Percentiles rank a stretch among this genome's conserved stretches.
These are phyloP conservation scores for Cardiocondyla obscurior DNA, from an alignment of 1,140 invertebrate species.

Conservation along the genomic window DNA sequence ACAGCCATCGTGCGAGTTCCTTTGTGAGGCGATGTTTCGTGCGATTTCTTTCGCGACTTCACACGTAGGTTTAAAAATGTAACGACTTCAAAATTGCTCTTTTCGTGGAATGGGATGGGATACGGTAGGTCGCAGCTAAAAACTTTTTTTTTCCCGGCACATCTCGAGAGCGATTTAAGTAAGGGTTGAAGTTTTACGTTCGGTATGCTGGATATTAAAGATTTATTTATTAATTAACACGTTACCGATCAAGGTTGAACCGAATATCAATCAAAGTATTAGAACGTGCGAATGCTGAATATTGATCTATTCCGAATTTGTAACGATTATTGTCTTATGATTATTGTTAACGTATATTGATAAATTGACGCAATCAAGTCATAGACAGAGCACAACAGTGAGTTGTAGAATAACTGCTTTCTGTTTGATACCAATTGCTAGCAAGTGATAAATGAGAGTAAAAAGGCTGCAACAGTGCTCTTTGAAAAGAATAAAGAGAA, in stretches of 20 bases:
- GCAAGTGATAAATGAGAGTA: conserved; percentile 38
- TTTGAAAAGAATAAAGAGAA: not conserved
- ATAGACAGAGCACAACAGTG: not conserved
- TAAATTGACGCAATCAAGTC: not conserved
- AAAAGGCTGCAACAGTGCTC: not conserved
- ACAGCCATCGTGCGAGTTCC: conserved; percentile 20
- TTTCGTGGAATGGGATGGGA: conserved; percentile 79
- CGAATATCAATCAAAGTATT: too few relatives aligned
- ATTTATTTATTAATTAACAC: not conserved
- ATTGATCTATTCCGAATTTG: not conserved
- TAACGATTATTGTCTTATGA: not conserved
- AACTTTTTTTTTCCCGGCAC: conserved; percentile 37
- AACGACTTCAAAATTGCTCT: conserved; percentile 21
- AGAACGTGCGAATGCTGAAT: not conserved
- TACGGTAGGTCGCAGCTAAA: conserved; percentile 72
- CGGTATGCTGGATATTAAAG: conserved; percentile 63
- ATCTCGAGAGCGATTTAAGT: conserved; percentile 65
- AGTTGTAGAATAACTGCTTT: not conserved
- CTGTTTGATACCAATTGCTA: conserved; percentile 36
- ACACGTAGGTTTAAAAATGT: conserved; percentile 52
- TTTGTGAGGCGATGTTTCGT: conserved; percentile 6
- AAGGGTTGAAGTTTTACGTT: conserved; percentile 73
- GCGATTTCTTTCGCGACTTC: not conserved
- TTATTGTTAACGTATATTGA: too few relatives aligned
- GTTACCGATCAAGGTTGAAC: not conserved